Percentiles rank a stretch among this genome's conserved stretches.
phyloP scores from a whole-genome alignment of 2,888 invertebrate genomes.

The Drosophila niveifrons region DNA sequence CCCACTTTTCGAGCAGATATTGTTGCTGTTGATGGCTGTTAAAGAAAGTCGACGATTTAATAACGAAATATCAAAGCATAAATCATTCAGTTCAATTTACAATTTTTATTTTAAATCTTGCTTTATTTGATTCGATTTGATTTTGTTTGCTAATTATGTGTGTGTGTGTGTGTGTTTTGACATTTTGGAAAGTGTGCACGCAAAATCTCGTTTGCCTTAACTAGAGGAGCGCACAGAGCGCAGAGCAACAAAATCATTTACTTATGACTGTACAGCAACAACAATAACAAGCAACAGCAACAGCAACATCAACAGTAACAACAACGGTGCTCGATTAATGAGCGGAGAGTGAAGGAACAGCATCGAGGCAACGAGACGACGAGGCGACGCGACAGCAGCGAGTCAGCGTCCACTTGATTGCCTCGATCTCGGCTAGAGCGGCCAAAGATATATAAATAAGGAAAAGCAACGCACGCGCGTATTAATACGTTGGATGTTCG shows the following conservation, averaged over 20 bases:
- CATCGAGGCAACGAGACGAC: slow-evolving; percentile 18
- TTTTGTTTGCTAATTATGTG: slow-evolving; percentile 44
- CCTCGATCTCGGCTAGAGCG: slow-evolving; percentile 82
- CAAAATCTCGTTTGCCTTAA: slow-evolving; percentile 75
- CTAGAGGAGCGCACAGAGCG: slow-evolving; percentile 51
- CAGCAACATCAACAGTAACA: slow-evolving; percentile 26
- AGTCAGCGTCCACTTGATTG: slow-evolving; percentile 79
- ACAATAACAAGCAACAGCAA: slow-evolving; percentile 15
- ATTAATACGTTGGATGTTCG: slow-evolving; percentile 70
- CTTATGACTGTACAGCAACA: slow-evolving; percentile 55
- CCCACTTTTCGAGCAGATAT: background rate
- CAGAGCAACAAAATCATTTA: slow-evolving; percentile 56
- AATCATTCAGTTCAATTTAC: slow-evolving; percentile 7
- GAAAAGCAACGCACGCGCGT: slow-evolving; percentile 83
- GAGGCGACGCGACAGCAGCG: slow-evolving; percentile 37
- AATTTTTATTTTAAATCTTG: slow-evolving; percentile 3
- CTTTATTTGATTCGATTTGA: slow-evolving; percentile 11
- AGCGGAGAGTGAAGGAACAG: slow-evolving; percentile 34
- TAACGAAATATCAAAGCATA: slow-evolving; percentile 9
- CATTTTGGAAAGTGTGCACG: slow-evolving; percentile 75
- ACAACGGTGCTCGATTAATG: slow-evolving; percentile 51
- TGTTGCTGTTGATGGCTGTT: slow-evolving; percentile 9
- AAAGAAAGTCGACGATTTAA: slow-evolving; percentile 30
- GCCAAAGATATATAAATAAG: slow-evolving; percentile 85
- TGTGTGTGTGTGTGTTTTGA: slow-evolving; percentile 55